Evolutionary conservation across 30 jellyfish, hydroid and myxozoan species (phyloP).

Genomic region (Aurelia coerulea): DNA sequence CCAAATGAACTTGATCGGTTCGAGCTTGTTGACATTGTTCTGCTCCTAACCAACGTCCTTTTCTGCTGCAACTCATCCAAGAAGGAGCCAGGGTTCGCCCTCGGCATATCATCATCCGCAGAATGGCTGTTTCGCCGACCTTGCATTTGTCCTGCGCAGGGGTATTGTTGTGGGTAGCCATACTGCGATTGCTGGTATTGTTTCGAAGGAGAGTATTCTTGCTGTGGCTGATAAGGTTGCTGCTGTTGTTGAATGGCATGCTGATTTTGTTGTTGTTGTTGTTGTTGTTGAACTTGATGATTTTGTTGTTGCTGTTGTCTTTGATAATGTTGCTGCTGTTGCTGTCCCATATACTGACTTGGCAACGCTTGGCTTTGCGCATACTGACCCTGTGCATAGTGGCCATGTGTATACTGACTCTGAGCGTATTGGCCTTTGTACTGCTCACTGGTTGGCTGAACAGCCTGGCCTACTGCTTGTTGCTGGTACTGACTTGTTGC

Average conservation of each 20-base stretch:
- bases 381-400: slow-evolving; percentile 4
- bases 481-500: slow-evolving; percentile 7
- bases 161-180: slow-evolving; percentile 7
- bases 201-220: background rate
- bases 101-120: slow-evolving; percentile 85
- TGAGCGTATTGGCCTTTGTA: slow-evolving; percentile 7
- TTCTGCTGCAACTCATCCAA: slow-evolving; percentile 77
- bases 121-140: slow-evolving; percentile 47
- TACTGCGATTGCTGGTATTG: slow-evolving; percentile 1
- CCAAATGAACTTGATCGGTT: slow-evolving; percentile 25
- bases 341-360: background rate
- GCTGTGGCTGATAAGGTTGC: slow-evolving; percentile 6
- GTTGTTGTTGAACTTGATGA: slow-evolving; percentile 11
- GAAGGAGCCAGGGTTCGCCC: slow-evolving; percentile 91
- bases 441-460: background rate
- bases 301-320: slow-evolving; percentile 18
- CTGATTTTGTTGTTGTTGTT: slow-evolving; percentile 21
- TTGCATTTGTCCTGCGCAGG: background rate
- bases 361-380: background rate
- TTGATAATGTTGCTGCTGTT: slow-evolving; percentile 44
- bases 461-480: slow-evolving; percentile 11
- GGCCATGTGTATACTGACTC: background rate
- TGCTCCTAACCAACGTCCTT: slow-evolving; percentile 57
- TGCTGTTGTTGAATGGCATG: slow-evolving; percentile 14
- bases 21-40: slow-evolving; percentile 51